A percentile compares a stretch with the other conserved stretches of the same genome.
These are phyloP conservation scores for Momotus momota DNA, from an alignment of 2,797 vertebrate genomes.

Conservation along the genomic window DNA sequence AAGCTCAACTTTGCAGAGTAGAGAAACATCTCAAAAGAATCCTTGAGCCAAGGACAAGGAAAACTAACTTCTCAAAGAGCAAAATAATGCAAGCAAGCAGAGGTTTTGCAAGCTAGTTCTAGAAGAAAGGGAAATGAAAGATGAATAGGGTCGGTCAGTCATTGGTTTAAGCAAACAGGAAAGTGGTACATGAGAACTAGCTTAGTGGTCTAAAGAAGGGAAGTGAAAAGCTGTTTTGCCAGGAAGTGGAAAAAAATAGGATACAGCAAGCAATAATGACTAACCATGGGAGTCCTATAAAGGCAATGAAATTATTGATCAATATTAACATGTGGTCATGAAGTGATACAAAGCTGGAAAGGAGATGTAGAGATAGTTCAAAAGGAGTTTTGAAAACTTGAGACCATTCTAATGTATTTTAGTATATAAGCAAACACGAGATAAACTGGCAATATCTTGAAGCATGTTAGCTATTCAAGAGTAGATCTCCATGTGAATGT, in stretches of 20 bases:
- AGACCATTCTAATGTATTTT: background rate
- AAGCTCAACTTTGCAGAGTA: background rate
- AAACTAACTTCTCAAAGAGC: background rate
- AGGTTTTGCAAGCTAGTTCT: background rate
- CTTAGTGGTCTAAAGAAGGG: background rate
- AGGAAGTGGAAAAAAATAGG: background rate
- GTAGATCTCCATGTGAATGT: background rate
- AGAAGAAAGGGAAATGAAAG: background rate
- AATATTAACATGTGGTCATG: background rate
- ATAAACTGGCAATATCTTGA: background rate
- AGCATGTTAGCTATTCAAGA: background rate
- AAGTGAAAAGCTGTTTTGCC: background rate
- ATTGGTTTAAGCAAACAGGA: background rate
- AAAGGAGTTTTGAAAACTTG: background rate
- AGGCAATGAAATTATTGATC: background rate
- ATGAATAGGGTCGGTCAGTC: background rate
- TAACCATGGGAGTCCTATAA: background rate
- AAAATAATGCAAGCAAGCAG: background rate
- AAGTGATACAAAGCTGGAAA: background rate
- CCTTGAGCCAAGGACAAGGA: background rate
- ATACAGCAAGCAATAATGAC: background rate
- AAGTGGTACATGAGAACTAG: background rate
- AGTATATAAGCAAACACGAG: background rate
- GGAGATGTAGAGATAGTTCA: background rate
- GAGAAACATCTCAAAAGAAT: background rate